Conservation (phyloP, 2,888 invertebrate species). For the Hyposoter dolosus region DNA sequence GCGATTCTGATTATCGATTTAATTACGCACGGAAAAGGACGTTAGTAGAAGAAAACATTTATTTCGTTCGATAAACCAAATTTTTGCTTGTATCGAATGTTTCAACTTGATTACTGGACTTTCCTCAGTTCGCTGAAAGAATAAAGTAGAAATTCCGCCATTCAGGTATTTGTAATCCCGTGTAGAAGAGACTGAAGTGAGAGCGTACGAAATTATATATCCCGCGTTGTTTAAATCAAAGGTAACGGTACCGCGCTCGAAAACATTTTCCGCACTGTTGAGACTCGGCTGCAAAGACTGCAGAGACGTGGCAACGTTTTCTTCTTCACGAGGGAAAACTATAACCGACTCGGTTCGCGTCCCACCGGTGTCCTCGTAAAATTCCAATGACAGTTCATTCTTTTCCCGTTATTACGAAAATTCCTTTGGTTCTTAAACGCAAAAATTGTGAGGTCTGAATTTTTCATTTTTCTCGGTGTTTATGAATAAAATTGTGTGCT, state of each 20-base stretch:
- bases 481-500: not conserved
- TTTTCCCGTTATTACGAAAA: not conserved
- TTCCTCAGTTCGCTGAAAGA: not conserved
- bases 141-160: not conserved
- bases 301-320: conserved; percentile 54
- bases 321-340: conserved; percentile 42
- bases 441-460: not conserved
- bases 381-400: not conserved
- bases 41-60: no score
- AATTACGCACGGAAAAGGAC: not conserved
- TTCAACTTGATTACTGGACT: not conserved
- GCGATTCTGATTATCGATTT: not conserved
- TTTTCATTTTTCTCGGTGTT: not conserved
- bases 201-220: conserved; percentile 38
- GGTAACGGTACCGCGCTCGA: conserved; percentile 62
- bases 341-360: conserved; percentile 22
- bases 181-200: conserved; percentile 43
- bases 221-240: conserved; percentile 11
- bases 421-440: not conserved
- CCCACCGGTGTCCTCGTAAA: conserved; percentile 1
- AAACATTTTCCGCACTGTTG: conserved; percentile 61
- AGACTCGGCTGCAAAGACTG: conserved; percentile 14
- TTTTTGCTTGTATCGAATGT: not conserved
- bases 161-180: not conserved
- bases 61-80: not conserved